These are phyloP conservation scores for Epinephelus lanceolatus DNA, from an alignment of 2,113 vertebrate genomes.

Conservation along the genomic window DNA sequence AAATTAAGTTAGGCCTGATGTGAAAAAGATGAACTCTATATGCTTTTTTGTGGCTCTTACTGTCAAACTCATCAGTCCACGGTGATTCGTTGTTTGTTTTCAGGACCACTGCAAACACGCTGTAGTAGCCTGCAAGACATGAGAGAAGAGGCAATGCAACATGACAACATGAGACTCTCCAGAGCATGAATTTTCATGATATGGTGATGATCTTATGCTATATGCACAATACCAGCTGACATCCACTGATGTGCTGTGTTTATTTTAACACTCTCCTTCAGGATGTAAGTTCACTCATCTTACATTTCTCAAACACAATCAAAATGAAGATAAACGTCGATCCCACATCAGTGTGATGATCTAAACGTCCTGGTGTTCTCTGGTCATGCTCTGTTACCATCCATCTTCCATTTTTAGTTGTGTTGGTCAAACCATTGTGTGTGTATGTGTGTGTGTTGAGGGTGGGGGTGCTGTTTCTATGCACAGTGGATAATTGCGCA, in stretches of 20 bases:
- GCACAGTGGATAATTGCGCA: constrained; percentile 77
- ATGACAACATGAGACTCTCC: constrained; percentile 20
- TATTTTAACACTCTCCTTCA: constrained; percentile 47
- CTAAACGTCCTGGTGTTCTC: constrained; percentile 29
- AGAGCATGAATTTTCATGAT: constrained; percentile 46
- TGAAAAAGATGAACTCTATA: background rate
- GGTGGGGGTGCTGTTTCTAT: constrained; percentile 71
- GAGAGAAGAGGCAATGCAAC: constrained; percentile 22
- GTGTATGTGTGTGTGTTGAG: constrained; percentile 52
- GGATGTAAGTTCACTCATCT: constrained; percentile 39
- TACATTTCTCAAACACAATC: constrained; percentile 71
- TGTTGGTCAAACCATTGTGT: constrained; percentile 73
- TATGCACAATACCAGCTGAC: constrained; percentile 44
- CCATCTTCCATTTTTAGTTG: constrained; percentile 76
- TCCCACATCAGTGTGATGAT: constrained; percentile 43
- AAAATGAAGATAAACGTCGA: constrained; percentile 31
- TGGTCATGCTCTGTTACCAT: constrained; percentile 50
- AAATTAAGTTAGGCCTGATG: background rate
- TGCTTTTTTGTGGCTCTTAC: constrained; percentile 83
- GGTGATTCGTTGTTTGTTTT: constrained; percentile 87
- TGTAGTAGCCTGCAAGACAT: constrained; percentile 87
- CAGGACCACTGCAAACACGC: constrained; percentile 89
- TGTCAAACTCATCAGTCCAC: constrained; percentile 94
- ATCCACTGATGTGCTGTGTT: constrained; percentile 23
- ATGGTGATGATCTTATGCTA: constrained; percentile 45